phyloP scores from a whole-genome alignment of 35 echinoderm and acorn worm genomes.

The Eucidaris tribuloides region DNA sequence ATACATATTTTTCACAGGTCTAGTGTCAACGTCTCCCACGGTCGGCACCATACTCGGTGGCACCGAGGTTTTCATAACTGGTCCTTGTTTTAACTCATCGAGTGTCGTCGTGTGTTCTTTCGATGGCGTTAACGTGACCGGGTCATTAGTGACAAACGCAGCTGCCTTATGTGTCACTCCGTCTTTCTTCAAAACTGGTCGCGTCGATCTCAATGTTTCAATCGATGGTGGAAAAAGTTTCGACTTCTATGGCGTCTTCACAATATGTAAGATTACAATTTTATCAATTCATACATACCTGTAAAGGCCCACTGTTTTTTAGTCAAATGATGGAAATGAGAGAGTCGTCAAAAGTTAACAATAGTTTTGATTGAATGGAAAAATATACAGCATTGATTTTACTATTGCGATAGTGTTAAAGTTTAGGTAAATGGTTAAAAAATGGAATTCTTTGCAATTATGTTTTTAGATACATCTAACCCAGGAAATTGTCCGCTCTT shows the following conservation, averaged over 20 bases:
- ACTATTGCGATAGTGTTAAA: too few species aligned
- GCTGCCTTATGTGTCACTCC: slow-evolving; percentile 10
- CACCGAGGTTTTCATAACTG: background rate
- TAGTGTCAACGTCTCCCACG: background rate
- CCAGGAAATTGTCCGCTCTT: too few species aligned
- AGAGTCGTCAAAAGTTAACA: too few species aligned
- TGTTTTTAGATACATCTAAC: too few species aligned
- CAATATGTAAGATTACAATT: background rate
- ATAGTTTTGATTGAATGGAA: too few species aligned
- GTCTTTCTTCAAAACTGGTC: slow-evolving; percentile 29
- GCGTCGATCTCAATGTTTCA: background rate
- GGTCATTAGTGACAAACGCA: background rate
- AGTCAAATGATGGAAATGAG: too few species aligned
- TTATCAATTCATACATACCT: too few species aligned
- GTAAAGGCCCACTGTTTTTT: too few species aligned
- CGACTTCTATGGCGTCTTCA: background rate
- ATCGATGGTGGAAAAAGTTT: background rate
- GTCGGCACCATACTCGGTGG: slow-evolving; percentile 20
- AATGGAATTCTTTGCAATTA: too few species aligned
- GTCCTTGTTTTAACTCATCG: background rate
- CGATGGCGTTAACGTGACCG: background rate
- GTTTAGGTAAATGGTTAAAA: too few species aligned
- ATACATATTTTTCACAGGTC: too few species aligned
- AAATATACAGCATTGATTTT: too few species aligned
- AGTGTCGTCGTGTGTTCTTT: background rate